A percentile compares a stretch with the other conserved stretches of the same genome.
Conservation (phyloP, 2,888 invertebrate species). For the Drosophila mulleri region DNA sequence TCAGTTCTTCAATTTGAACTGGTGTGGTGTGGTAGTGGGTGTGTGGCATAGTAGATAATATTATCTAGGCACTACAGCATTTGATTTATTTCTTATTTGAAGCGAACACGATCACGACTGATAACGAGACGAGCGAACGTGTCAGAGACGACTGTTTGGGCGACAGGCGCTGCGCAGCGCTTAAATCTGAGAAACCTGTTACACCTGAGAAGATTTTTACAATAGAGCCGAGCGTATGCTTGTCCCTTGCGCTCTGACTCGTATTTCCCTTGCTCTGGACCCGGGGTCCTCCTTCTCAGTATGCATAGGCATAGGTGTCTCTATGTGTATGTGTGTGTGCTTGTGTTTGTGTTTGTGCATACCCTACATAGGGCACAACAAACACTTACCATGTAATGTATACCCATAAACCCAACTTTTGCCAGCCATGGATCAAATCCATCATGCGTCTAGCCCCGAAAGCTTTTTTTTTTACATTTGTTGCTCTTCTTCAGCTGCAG, state of each 20-base stretch:
- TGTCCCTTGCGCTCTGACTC: constrained; percentile 46
- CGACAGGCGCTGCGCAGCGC: constrained; percentile 56
- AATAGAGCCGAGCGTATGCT: constrained; percentile 72
- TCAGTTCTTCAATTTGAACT: constrained; percentile 82
- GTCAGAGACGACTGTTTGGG: constrained; percentile 61
- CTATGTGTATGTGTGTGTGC: neutral
- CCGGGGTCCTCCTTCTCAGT: neutral
- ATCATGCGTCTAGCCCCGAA: constrained; percentile 45
- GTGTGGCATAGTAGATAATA: constrained; percentile 3
- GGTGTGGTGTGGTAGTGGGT: neutral
- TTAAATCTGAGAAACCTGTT: constrained; percentile 84
- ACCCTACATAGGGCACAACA: neutral
- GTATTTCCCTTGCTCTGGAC: constrained; percentile 47
- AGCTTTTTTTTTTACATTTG: constrained; percentile 46
- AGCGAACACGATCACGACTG: constrained; percentile 41
- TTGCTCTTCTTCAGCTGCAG: constrained; percentile 59
- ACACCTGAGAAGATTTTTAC: constrained; percentile 84
- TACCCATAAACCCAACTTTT: constrained; percentile 44
- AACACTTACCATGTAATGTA: constrained; percentile 48
- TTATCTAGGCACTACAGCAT: neutral
- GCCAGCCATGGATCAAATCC: constrained; percentile 44
- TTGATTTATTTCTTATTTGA: neutral
- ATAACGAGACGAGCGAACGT: constrained; percentile 52
- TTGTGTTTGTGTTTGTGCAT: neutral
- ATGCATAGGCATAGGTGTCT: neutral